These are phyloP conservation scores for Protula sp. DNA, from an alignment of 2,888 invertebrate genomes.

Conservation along the genomic window DNA sequence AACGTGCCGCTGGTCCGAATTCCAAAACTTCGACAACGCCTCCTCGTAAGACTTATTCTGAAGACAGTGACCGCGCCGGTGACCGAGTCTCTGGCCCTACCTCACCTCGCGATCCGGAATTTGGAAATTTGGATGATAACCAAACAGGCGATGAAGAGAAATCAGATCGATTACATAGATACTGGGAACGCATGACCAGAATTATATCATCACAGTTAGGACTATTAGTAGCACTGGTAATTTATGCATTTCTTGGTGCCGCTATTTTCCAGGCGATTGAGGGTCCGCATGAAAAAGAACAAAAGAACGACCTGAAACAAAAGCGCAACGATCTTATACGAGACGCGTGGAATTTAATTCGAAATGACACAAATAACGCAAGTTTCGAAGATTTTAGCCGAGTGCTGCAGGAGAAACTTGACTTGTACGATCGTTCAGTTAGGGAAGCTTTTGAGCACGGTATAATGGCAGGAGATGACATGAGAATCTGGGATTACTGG, in stretches of 20 bases:
- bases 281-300: conserved; percentile 55
- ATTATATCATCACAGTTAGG: conserved; percentile 18
- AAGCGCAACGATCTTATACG: neutral
- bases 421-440: conserved; percentile 79
- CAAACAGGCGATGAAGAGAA: neutral
- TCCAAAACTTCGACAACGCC: too few species aligned
- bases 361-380: neutral
- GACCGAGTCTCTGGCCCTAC: too few species aligned
- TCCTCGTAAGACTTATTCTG: too few species aligned
- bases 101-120: too few species aligned
- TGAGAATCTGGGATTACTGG: conserved; percentile 44
- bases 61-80: too few species aligned
- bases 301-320: too few species aligned
- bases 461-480: conserved; percentile 75
- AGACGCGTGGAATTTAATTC: neutral
- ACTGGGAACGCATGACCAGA: neutral
- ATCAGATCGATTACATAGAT: neutral
- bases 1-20: too few species aligned
- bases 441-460: conserved; percentile 79
- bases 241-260: conserved; percentile 79
- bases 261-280: conserved; percentile 73
- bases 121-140: too few species aligned
- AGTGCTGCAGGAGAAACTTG: conserved; percentile 53
- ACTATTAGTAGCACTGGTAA: conserved; percentile 65
- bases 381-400: neutral